phyloP scores from a whole-genome alignment of 2,113 vertebrate species.

The Pelusios castaneus region DNA sequence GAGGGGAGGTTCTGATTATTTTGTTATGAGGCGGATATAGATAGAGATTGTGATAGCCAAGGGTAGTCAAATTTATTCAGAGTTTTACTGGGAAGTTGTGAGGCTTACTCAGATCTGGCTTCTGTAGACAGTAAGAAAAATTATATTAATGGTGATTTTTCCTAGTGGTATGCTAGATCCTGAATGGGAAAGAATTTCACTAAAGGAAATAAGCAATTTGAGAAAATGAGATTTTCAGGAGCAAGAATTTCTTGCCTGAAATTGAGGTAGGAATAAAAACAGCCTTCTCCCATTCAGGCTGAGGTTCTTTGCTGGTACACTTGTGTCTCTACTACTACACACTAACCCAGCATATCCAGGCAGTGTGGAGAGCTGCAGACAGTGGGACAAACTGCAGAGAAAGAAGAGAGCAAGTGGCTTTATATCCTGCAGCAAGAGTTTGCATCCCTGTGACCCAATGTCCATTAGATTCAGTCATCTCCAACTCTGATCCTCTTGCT shows the following conservation, averaged over 20 bases:
- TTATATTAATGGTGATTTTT: not conserved
- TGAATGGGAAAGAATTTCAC: not conserved
- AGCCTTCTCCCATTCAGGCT: not conserved
- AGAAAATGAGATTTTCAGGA: not conserved
- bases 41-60: not conserved
- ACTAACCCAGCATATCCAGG: not conserved
- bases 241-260: not conserved
- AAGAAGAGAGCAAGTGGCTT: not conserved
- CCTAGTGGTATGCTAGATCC: not conserved
- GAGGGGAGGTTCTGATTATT: not conserved
- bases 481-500: not conserved
- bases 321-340: not conserved
- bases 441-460: not conserved
- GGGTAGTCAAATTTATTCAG: not conserved
- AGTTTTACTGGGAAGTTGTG: not conserved
- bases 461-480: not conserved
- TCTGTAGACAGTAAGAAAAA: not conserved
- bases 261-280: not conserved
- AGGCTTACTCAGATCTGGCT: not conserved
- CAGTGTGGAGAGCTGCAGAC: not conserved
- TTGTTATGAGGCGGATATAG: not conserved
- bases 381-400: not conserved
- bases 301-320: not conserved
- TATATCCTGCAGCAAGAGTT: not conserved
- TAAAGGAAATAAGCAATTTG: slow-evolving; percentile 10